Evolutionary conservation across 2,113 vertebrate species (phyloP), one percentile per base, ranked within the genome.

Genomic region (Muntiacus reevesi): DNA sequence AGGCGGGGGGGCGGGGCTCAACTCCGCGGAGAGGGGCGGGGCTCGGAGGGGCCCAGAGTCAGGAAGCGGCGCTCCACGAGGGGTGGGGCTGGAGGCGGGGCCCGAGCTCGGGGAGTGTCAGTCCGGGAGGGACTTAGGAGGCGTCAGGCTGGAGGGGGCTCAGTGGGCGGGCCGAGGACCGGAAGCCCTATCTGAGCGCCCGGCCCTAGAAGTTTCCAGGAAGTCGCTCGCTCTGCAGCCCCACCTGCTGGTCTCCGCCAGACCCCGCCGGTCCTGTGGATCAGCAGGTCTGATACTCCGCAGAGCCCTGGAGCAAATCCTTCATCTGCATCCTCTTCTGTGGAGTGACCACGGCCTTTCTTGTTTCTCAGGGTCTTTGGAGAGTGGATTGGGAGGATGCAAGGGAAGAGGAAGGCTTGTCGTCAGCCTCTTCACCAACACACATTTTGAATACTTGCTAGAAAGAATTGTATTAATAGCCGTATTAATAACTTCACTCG

Each of bases 21-120:
- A 25, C 13, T 6, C 25, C 5, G 36, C 59, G 27, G 43, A 4
- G 45, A 6, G 36, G 5, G 60, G 74, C 6, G 17, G 36, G 47
- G 11, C 78, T 23, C 27, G 5, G 47, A 3, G 17, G 54, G 30
- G 21, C 3, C 54, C 16, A 5, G 17, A 21, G 40, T 12, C 19
- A 0, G 23, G 45, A 30, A 9, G 27, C 4, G 60, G 52, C 9
- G n/a, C n/a, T 47, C 13, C 6, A 0, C 3, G 2, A 33, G 3
- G 60, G 36, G 54, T 57, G 30, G 45, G 50, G 23, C 1, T 23
- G 55, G 14, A 28, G 45, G 91, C 27, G 43, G 47, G 60, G 45
- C 30, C 19, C 5, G 7, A 27, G 9, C 6, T 19, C 16, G 0
- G 50, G 30, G 50, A 33, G 7, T 3, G 0, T 15, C 10, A 11